Conservation (phyloP, 2,888 invertebrate genomes). For the Megastigmus dorsalis region DNA sequence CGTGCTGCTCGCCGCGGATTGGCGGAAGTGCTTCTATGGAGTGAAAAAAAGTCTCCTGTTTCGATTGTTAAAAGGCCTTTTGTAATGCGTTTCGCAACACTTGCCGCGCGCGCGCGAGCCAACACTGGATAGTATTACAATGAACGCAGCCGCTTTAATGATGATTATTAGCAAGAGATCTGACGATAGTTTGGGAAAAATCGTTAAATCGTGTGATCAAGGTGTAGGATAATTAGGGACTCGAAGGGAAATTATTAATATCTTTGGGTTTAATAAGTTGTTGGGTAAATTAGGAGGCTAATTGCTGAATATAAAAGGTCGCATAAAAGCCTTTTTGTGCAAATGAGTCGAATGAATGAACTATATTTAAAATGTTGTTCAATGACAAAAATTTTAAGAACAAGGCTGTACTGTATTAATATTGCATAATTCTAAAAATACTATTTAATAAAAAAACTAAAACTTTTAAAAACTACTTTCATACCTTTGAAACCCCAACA, state of each 20-base stretch:
- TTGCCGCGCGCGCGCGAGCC: not conserved
- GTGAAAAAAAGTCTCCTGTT: not conserved
- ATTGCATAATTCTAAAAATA: no score
- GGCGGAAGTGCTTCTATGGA: not conserved
- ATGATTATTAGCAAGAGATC: conserved; percentile 32
- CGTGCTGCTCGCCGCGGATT: no score
- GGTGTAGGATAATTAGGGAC: not conserved
- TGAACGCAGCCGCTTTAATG: conserved; percentile 39
- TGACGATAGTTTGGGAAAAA: conserved; percentile 10
- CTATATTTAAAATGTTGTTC: no score
- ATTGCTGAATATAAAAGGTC: no score
- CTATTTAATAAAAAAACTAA: no score
- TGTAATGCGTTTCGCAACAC: conserved; percentile 25
- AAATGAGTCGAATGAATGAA: no score
- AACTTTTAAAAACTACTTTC: no score
- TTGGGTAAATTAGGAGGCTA: not conserved
- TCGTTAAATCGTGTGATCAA: not conserved
- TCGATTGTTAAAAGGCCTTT: conserved; percentile 25
- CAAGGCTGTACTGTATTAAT: no score
- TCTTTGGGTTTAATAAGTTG: not conserved
- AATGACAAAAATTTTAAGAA: no score
- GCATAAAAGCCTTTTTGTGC: no score
- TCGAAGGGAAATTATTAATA: not conserved
- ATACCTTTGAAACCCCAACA: no score
- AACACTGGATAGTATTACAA: no score